These are phyloP conservation scores for Saimiri boliviensis DNA, from an alignment of 2,113 vertebrate genomes.

Conservation along the genomic window DNA sequence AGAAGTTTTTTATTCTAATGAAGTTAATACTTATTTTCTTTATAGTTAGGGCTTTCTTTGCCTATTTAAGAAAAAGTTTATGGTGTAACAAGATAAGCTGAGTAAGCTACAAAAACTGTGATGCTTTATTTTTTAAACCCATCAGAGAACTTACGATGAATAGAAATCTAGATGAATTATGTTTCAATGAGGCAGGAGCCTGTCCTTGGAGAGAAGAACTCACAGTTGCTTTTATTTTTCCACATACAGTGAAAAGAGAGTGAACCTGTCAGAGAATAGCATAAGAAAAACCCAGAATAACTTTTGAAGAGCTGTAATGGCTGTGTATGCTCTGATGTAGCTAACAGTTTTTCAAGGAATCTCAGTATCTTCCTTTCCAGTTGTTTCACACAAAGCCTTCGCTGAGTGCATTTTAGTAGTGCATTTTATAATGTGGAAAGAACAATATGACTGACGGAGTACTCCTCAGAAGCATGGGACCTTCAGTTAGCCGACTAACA, in stretches of 20 bases:
- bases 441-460: neutral
- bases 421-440: neutral
- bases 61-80: neutral
- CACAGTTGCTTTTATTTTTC: neutral
- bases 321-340: neutral
- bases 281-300: neutral
- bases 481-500: neutral
- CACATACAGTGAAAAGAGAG: neutral
- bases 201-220: neutral
- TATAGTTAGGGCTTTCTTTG: neutral
- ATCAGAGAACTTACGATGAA: neutral
- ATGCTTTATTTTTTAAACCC: neutral
- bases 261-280: neutral
- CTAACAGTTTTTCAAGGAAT: neutral
- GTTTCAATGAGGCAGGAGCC: neutral
- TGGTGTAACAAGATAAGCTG: neutral
- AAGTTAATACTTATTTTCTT: neutral
- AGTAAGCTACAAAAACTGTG: neutral
- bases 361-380: neutral
- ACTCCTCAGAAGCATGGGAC: neutral
- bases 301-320: neutral
- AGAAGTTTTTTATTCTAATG: neutral
- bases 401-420: neutral
- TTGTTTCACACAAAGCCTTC: neutral
- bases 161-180: neutral